phyloP scores from a whole-genome alignment of 1,140 invertebrate genomes.

The Pseudomyrmex flavicornis region DNA sequence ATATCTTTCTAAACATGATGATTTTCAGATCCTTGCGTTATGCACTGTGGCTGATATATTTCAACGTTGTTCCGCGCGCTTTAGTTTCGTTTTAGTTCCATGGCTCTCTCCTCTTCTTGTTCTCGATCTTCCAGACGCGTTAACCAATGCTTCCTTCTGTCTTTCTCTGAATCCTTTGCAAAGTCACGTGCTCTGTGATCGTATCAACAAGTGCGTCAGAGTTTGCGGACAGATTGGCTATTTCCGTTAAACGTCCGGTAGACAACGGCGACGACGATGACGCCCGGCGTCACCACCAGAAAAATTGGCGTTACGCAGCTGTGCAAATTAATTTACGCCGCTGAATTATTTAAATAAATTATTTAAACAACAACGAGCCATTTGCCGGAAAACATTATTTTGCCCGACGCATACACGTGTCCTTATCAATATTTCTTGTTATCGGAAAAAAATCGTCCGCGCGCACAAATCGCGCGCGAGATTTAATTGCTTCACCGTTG shows the following conservation, averaged over 20 bases:
- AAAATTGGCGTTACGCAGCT: background rate
- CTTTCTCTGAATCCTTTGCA: background rate
- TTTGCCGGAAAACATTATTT: background rate
- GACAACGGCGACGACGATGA: background rate
- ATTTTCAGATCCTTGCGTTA: slow-evolving; percentile 26
- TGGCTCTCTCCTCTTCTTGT: slow-evolving; percentile 33
- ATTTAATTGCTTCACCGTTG: background rate
- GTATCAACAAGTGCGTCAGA: slow-evolving; percentile 21
- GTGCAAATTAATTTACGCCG: background rate
- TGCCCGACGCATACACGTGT: background rate
- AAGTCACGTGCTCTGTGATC: slow-evolving; percentile 31
- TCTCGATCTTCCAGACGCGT: background rate
- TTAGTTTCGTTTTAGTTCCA: too few relatives aligned
- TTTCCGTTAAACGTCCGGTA: slow-evolving; percentile 33
- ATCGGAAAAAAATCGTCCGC: background rate
- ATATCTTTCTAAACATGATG: slow-evolving; percentile 82
- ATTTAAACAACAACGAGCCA: too few relatives aligned
- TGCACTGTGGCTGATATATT: too few relatives aligned
- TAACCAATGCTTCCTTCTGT: slow-evolving; percentile 15
- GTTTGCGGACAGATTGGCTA: slow-evolving; percentile 15
- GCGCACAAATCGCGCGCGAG: background rate
- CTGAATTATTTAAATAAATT: slow-evolving; percentile 1
- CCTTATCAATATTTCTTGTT: background rate
- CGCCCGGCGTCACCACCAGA: background rate
- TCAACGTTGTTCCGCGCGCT: too few relatives aligned